Base-by-base conservation (phyloP, 2,113 vertebrate genomes). In the Tichodroma muraria region DNA sequence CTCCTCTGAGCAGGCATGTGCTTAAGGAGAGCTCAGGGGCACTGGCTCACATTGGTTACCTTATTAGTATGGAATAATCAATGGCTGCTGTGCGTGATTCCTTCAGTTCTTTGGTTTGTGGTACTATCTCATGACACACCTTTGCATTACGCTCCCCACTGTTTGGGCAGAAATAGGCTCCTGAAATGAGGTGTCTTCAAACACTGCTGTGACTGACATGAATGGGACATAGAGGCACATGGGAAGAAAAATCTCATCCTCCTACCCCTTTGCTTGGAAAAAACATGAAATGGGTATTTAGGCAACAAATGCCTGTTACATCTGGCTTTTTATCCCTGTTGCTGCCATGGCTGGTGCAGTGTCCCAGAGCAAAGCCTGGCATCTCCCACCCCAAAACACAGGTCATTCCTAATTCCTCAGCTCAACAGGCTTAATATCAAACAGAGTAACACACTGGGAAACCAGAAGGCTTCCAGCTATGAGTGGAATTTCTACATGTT, bases 211-310 rank as follows among this genome's bases (percentile, higher is more conserved):
- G 76, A 72, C 44, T 37, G 63, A 56, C 25, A 2, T 0, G 1
- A 38, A 22, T 9, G 15, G 22, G 25, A 21, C 2, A 0, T 4
- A 38, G 63, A 4, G 5, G 45, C 50, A 50, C 0, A 0, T 21
- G 35, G 72, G 53, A 70, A 33, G 47, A 23, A 59, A 71, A 78
- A 54, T 30, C 38, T 54, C 18, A 15, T 6, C 4, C 37, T 61
- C 7, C 12, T 12, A 6, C 12, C 0, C 1, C 11, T 28, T 78
- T 77, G 9, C 72, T 37, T 19, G 23, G 68, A 12, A 53, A 72
- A 57, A 19, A 37, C 0, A 0, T 47, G 40, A 40, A n/a, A 23
- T n/a, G 28, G 37, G 4, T 53, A 16, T 40, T 85, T 13, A 75
- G 85, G 44, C 52, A 75, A 42, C 52, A 75, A 44, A 11, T 54